Evolutionary conservation across 2,888 invertebrate genomes (phyloP).

Genomic region (Conops quadrifasciatus): DNA sequence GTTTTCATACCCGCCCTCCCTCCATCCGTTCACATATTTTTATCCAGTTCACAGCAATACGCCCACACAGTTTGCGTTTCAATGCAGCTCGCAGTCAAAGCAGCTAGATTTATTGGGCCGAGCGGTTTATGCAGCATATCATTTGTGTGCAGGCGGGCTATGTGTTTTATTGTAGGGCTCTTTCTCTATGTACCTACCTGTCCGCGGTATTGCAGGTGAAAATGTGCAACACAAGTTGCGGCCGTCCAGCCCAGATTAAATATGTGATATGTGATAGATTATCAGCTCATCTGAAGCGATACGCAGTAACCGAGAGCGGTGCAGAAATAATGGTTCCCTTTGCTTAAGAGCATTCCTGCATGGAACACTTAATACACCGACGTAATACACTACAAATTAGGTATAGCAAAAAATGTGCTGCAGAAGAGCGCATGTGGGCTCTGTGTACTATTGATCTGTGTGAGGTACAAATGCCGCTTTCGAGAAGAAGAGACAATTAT

Average conservation of each 20-base stretch:
- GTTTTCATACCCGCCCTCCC: background rate
- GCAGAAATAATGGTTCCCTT: slow-evolving; percentile 6
- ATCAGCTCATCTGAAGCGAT: background rate
- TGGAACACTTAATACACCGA: background rate
- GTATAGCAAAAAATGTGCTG: no score
- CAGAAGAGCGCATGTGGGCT: no score
- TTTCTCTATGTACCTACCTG: background rate
- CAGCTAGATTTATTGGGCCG: slow-evolving; percentile 14
- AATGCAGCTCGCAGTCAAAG: slow-evolving; percentile 11
- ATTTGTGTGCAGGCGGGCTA: background rate
- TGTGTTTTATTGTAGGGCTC: background rate
- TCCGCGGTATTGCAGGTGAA: background rate
- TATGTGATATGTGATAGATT: slow-evolving; percentile 14
- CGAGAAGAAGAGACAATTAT: no score
- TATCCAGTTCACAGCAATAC: background rate
- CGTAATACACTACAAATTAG: no score
- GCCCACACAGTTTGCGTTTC: background rate
- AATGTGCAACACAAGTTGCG: background rate
- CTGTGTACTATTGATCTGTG: no score
- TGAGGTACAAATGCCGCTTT: no score
- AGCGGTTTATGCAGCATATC: slow-evolving; percentile 7
- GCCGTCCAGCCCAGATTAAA: background rate
- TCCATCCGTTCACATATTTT: background rate
- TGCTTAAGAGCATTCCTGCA: background rate
- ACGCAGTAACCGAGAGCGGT: slow-evolving; percentile 4